phyloP scores from a whole-genome alignment of 2,113 vertebrate species.

The Columba janthina region DNA sequence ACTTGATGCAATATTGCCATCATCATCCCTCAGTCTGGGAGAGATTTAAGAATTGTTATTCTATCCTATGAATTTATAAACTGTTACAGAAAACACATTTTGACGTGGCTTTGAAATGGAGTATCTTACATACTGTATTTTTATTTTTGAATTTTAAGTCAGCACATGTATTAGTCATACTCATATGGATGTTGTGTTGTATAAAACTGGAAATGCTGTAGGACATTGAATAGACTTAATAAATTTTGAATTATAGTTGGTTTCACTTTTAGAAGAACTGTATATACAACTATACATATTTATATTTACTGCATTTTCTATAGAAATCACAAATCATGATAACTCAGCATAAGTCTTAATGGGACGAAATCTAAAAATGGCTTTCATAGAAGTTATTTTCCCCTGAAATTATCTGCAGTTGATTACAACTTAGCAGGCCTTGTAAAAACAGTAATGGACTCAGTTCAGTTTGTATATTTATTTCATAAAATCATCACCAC shows the following conservation, averaged over 20 bases:
- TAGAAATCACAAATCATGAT: not conserved
- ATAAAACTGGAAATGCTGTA: not conserved
- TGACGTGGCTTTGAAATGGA: not conserved
- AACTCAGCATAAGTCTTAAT: not conserved
- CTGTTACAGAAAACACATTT: not conserved
- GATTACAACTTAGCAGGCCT: not conserved
- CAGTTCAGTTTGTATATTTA: not conserved
- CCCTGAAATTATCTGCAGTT: not conserved
- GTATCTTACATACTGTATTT: not conserved
- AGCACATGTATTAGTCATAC: not conserved
- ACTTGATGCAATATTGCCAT: rapidly evolving
- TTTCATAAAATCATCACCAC: not conserved
- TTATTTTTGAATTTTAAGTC: not conserved
- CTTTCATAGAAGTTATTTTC: not conserved
- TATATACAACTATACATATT: not conserved
- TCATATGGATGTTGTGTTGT: not conserved
- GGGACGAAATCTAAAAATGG: not conserved
- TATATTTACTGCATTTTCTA: not conserved
- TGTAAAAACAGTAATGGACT: not conserved
- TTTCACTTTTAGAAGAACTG: not conserved
- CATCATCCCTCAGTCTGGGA: not conserved
- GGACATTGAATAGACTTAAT: not conserved
- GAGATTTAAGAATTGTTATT: not conserved
- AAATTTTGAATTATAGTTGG: not conserved
- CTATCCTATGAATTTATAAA: not conserved